Conservation (phyloP, 2,113 vertebrate genomes). For the Chloropsis hardwickii region DNA sequence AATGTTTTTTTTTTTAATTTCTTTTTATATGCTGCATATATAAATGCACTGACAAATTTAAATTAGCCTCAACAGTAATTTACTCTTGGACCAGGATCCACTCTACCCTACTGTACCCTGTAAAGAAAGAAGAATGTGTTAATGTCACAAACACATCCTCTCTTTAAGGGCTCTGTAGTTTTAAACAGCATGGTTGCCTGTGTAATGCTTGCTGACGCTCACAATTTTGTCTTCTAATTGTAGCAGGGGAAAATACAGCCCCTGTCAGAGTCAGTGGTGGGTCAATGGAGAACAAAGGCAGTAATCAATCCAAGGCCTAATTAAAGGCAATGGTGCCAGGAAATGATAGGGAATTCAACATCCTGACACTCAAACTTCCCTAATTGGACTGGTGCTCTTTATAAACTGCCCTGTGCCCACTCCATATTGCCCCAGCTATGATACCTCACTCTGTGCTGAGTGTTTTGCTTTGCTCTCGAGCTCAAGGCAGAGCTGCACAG, state of each 20-base stretch:
- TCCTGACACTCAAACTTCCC: neutral
- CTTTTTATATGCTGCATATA: too few species aligned
- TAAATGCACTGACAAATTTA: neutral
- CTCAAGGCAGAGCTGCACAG: neutral
- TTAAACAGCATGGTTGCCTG: neutral
- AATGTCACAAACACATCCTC: neutral
- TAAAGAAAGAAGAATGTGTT: neutral
- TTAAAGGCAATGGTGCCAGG: conserved; percentile 42
- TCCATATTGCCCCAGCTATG: neutral
- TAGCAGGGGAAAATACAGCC: neutral
- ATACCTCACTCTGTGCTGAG: neutral
- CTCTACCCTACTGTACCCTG: neutral
- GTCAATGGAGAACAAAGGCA: conserved; percentile 40
- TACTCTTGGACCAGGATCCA: neutral
- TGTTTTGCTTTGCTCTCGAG: neutral
- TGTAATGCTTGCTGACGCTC: conserved; percentile 32
- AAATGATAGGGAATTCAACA: conserved; percentile 11
- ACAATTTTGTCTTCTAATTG: conserved; percentile 32
- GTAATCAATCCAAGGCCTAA: conserved; percentile 55
- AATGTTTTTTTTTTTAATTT: rapidly evolving
- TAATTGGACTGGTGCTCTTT: conserved; percentile 13
- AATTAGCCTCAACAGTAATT: neutral
- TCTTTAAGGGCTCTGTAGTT: neutral
- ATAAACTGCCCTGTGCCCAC: neutral
- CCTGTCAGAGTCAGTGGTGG: neutral